Percentiles rank a stretch among this genome's conserved stretches.
Evolutionary conservation across 2,797 vertebrate genomes (phyloP).

Genomic region (Poeciliopsis gracilis): DNA sequence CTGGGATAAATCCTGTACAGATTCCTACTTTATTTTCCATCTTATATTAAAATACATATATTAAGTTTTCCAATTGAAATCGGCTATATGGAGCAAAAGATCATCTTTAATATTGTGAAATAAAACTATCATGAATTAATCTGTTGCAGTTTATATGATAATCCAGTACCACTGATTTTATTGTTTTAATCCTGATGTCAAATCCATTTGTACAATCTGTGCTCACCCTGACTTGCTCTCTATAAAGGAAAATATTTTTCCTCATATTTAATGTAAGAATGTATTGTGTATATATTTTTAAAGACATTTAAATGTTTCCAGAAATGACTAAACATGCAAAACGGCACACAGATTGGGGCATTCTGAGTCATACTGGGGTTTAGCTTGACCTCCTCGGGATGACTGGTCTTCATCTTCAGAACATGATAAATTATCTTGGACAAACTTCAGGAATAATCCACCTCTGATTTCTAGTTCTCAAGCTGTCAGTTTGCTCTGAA

Average conservation of each 20-base stretch:
- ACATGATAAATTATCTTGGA: not conserved
- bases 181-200: not conserved
- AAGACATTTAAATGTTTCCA: not conserved
- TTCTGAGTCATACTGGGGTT: not conserved
- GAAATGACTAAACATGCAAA: not conserved
- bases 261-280: not conserved
- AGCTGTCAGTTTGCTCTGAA: not conserved
- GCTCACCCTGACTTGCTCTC: not conserved
- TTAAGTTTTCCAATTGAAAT: not conserved
- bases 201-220: not conserved
- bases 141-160: not conserved
- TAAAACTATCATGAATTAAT: not conserved
- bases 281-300: not conserved
- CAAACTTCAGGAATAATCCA: not conserved
- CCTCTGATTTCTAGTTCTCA: not conserved
- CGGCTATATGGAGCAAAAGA: not conserved
- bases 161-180: not conserved
- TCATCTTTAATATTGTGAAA: not conserved
- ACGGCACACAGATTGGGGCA: not conserved
- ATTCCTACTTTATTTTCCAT: not conserved
- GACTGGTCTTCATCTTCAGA: not conserved
- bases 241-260: not conserved
- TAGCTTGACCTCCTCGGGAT: not conserved
- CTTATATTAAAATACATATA: not conserved
- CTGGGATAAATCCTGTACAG: not conserved